Evolutionary conservation across 2,113 vertebrate genomes (phyloP), one percentile per base, ranked within the genome.

Genomic region (Phoxinus phoxinus): DNA sequence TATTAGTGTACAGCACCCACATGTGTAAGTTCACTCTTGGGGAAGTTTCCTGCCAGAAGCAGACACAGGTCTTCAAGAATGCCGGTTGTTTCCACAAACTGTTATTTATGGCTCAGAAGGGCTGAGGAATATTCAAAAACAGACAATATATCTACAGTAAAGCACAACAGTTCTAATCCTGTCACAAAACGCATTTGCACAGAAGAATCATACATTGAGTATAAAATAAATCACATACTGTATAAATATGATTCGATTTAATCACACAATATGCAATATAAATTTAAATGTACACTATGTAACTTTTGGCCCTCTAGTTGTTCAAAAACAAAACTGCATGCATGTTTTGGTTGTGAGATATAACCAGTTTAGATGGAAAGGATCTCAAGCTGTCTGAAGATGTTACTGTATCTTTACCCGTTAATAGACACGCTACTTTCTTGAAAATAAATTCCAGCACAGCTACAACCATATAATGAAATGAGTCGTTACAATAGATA

Each of bases 31-130:
- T 73, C 46, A 81, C 10, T 25, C 30, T 11, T 21, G 75, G 9
- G 53, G 23, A 23, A 8, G 13, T 3, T 30, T 72, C 13, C 23
- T 53, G 81, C 82, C 82, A 87, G 30, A 84, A 73, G 35, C n/a
- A 72, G 51, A 87, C 58, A 56, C 37, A 65, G 13, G 15, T 37
- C 2, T 56, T 83, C 19, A 76, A 76, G 71, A 86, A 41, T 86
- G 79, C 80, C 10, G 71, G 73, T 35, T 27, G 21, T 76, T 76
- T 86, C 79, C 79, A 37, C 71, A 76, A 51, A 58, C 35, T 1
- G 23, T 53, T 79, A 32, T 79, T 69, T 59, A 69, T 17, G 30
- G 15, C 51, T 15, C 30, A 17, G 65, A 35, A 44, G 17, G 11
- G 11, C 15, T 30, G 17, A 37, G 25, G 73, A 77, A 48, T 76